These are phyloP conservation scores for Phytoseiulus persimilis DNA, from an alignment of 2,888 invertebrate species.

Conservation along the genomic window DNA sequence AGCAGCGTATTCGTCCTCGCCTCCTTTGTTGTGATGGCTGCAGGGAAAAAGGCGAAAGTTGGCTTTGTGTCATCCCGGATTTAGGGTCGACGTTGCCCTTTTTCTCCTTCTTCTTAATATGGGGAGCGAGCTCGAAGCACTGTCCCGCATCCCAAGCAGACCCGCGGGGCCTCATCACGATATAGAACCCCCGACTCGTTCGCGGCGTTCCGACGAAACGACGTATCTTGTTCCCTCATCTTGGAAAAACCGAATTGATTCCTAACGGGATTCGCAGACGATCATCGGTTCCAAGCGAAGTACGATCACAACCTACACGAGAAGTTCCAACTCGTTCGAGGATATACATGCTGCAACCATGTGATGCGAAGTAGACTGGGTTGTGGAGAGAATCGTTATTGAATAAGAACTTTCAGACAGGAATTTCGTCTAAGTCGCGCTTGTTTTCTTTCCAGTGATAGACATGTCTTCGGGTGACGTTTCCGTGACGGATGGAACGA, in stretches of 20 bases:
- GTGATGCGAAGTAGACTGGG: no score
- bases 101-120: background rate
- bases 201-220: background rate
- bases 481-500: conserved; percentile 22
- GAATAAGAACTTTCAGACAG: background rate
- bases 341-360: no score
- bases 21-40: background rate
- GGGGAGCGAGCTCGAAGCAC: background rate
- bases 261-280: background rate
- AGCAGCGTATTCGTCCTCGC: background rate
- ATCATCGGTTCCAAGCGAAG: no score
- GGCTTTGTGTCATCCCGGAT: background rate
- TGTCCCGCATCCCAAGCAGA: background rate
- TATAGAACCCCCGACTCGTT: background rate
- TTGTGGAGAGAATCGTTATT: background rate
- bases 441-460: background rate
- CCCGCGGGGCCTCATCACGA: background rate
- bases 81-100: background rate
- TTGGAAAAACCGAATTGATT: background rate
- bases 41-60: background rate
- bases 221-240: background rate
- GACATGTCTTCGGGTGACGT: conserved; percentile 13
- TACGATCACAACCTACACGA: no score
- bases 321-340: no score
- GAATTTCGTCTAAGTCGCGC: background rate